phyloP scores from a whole-genome alignment of 2,888 invertebrate genomes.

The Periphyllus acericola region DNA sequence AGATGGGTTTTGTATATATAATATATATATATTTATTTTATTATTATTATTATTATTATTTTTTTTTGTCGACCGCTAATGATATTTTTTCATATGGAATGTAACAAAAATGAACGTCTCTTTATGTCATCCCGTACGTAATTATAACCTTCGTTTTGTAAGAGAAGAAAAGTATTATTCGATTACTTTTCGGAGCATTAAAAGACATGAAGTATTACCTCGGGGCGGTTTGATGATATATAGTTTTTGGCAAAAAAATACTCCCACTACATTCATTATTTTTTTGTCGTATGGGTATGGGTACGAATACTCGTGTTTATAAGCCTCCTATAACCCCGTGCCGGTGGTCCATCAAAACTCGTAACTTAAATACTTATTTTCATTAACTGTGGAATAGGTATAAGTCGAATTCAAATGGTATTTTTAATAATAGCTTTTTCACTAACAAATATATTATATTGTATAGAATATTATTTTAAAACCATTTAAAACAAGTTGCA shows the following conservation, averaged over 20 bases:
- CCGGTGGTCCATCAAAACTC: constrained; percentile 16
- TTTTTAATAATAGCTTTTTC: too few species aligned
- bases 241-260: constrained; percentile 43
- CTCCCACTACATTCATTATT: constrained; percentile 44
- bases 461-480: background rate
- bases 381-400: background rate
- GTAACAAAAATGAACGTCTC: constrained; percentile 41
- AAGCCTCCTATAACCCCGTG: background rate
- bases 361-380: constrained; percentile 9
- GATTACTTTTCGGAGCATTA: constrained; percentile 46
- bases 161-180: constrained; percentile 49
- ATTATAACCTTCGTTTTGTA: constrained; percentile 45
- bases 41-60: background rate
- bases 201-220: constrained; percentile 7
- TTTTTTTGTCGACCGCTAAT: constrained; percentile 43
- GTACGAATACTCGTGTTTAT: background rate
- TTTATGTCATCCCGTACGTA: constrained; percentile 53
- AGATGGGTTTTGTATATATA: constrained; percentile 50
- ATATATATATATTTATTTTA: constrained; percentile 33
- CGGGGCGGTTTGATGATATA: constrained; percentile 41
- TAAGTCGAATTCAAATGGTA: background rate
- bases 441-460: too few species aligned
- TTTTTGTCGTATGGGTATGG: background rate
- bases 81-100: constrained; percentile 42
- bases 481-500: background rate